Conservation (phyloP, 2,797 vertebrate species). For the Periophthalmus magnuspinnatus region DNA sequence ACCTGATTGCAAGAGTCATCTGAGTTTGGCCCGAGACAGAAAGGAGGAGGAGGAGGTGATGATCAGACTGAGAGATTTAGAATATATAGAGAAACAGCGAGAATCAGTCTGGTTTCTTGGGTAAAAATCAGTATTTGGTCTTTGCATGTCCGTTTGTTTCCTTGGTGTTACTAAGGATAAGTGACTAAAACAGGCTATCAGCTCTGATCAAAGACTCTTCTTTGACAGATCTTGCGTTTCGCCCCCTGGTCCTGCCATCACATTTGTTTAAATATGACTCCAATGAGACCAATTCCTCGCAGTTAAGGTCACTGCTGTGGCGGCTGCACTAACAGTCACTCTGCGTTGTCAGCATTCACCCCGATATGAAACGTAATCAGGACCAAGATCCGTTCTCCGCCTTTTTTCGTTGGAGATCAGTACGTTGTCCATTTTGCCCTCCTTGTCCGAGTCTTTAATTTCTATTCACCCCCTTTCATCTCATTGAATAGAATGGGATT, state of each 20-base stretch:
- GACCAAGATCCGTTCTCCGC: constrained; percentile 54
- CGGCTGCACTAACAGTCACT: constrained; percentile 46
- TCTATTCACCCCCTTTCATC: constrained; percentile 55
- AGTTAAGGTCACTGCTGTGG: constrained; percentile 41
- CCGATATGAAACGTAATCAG: constrained; percentile 54
- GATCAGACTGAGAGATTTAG: too few relatives aligned
- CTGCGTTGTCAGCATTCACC: constrained; percentile 30
- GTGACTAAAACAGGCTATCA: constrained; percentile 50
- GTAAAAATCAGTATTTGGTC: neutral
- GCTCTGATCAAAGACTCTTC: constrained; percentile 37
- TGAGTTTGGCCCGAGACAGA: too few relatives aligned
- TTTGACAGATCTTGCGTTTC: constrained; percentile 45
- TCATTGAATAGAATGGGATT: constrained; percentile 56
- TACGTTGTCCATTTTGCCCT: constrained; percentile 48
- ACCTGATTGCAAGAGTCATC: too few relatives aligned
- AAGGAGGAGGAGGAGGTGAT: too few relatives aligned
- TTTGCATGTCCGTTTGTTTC: constrained; percentile 1
- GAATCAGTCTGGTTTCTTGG: too few relatives aligned
- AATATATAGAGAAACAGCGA: too few relatives aligned
- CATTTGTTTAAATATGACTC: constrained; percentile 42
- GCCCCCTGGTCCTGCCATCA: constrained; percentile 15
- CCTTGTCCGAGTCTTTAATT: constrained; percentile 40
- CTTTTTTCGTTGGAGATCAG: constrained; percentile 46
- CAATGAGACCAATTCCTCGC: constrained; percentile 29
- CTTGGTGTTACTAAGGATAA: constrained; percentile 25